Evolutionary conservation across 2,113 vertebrate species (phyloP).

Genomic region (Hystrix brachyura): DNA sequence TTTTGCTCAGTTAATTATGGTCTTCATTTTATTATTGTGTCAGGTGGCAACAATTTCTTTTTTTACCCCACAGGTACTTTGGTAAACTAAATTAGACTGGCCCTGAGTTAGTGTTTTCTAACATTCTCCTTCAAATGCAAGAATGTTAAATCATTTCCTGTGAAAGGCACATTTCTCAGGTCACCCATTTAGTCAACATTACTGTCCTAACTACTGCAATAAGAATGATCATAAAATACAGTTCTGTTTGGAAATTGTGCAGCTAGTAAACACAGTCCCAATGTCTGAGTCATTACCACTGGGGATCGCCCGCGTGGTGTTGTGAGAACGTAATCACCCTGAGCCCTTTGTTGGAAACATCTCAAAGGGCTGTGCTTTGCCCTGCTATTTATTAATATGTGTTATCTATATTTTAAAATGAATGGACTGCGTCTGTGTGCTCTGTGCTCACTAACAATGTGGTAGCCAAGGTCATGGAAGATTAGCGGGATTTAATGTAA

Average conservation of each 20-base stretch:
- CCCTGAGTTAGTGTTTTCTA: neutral
- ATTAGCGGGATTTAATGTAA: conserved; percentile 73
- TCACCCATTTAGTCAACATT: neutral
- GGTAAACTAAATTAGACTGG: conserved; percentile 8
- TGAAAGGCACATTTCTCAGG: neutral
- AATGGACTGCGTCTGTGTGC: conserved; percentile 51
- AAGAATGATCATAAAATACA: neutral
- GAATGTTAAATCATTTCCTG: conserved; percentile 13
- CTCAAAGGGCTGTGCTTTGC: neutral
- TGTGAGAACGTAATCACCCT: neutral
- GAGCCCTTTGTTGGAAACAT: conserved; percentile 22
- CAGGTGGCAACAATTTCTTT: neutral
- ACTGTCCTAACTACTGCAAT: neutral
- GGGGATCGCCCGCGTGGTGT: neutral
- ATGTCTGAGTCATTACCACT: neutral
- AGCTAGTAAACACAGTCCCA: neutral
- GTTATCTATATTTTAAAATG: conserved; percentile 66
- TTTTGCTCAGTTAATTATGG: neutral
- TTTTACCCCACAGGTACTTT: neutral
- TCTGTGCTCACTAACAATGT: conserved; percentile 41
- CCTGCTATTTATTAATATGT: conserved; percentile 62
- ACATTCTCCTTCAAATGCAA: neutral
- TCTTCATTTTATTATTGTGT: neutral
- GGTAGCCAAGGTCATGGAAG: conserved; percentile 64
- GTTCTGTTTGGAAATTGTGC: neutral